Evolutionary conservation across 2,113 vertebrate genomes (phyloP), one percentile per base, ranked within the genome.

Genomic region (Chionodraco myersi): DNA sequence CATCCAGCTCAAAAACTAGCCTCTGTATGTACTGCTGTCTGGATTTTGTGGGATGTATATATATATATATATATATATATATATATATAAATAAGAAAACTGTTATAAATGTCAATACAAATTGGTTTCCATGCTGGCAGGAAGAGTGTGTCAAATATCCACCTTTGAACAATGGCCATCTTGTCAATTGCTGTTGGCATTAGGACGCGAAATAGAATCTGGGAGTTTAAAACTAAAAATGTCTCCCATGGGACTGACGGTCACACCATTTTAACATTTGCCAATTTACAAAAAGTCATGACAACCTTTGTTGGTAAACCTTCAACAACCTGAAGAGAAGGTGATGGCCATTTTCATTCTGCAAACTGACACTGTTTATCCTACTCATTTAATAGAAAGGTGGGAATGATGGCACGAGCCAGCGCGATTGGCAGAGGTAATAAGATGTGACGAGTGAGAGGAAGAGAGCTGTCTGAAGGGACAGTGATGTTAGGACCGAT

Each of bases 401-500:
- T 62, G 45, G 26, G 62, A 73, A 16, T 64, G 72, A 60, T 61
- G 11, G 48, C 16, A 4, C 56, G 64, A 16, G 1, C 53, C 12
- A 0, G 10, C 47, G 12, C 72, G 68, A 80, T 69, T 72, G 83
- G 62, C 83, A 67, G 53, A 1, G 53, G 41, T 86, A 87, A 84
- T 84, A 79, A 60, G 58, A 84, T 69, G 80, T 79, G 77, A 82
- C 9, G 21, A 77, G 65, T 18, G 48, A 68, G 64, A 14, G 57
- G 26, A 12, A 36, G 75, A 61, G 69, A 45, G 84, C 81, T 69
- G 79, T 77, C 70, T 52, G 61, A 44, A 30, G 2, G 9, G 48
- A 53, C 76, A 11, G 54, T 60, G 68, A 84, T 51, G 12, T 61
- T 34, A 62, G 18, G 52, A 7, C 85, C 68, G 56, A 83, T 86